A percentile compares a stretch with the other conserved stretches of the same genome.
Conservation (phyloP, 2,888 invertebrate genomes). For the Nephrocerus scutellatus region DNA sequence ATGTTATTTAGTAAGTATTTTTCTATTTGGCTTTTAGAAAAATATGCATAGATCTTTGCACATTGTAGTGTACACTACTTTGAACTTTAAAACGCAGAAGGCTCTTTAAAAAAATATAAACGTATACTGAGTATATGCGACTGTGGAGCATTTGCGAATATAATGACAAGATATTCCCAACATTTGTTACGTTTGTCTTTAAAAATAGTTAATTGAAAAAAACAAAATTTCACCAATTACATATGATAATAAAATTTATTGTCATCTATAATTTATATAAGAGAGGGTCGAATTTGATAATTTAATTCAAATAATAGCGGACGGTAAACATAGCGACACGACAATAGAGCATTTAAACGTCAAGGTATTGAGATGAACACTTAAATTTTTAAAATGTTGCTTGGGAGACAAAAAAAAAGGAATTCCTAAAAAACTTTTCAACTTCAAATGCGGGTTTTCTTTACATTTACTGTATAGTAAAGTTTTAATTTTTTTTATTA, state of each 20-base stretch:
- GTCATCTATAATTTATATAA: slow-evolving; percentile 1
- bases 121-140: no score
- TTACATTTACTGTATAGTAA: slow-evolving; percentile 25
- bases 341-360: slow-evolving; percentile 1
- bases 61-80: no score
- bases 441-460: slow-evolving; percentile 2
- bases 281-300: slow-evolving; percentile 8
- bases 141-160: no score
- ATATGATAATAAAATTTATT: slow-evolving; percentile 5
- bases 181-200: slow-evolving; percentile 11
- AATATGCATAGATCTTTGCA: no score
- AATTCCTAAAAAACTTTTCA: slow-evolving; percentile 4
- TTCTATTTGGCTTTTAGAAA: no score
- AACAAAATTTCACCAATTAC: neutral
- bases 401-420: no score
- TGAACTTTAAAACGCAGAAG: no score
- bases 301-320: slow-evolving; percentile 18
- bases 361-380: slow-evolving; percentile 4
- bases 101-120: no score
- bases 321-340: slow-evolving; percentile 7
- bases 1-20: no score
- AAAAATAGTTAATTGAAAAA: slow-evolving; percentile 14
- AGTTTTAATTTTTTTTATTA: slow-evolving; percentile 11
- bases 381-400: slow-evolving; percentile 11
- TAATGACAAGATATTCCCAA: slow-evolving; percentile 15